These are phyloP conservation scores for Halisarca cf. caerulea DNA, from an alignment of 37 sponge, comb jelly and placozoan genomes.

Conservation along the genomic window DNA sequence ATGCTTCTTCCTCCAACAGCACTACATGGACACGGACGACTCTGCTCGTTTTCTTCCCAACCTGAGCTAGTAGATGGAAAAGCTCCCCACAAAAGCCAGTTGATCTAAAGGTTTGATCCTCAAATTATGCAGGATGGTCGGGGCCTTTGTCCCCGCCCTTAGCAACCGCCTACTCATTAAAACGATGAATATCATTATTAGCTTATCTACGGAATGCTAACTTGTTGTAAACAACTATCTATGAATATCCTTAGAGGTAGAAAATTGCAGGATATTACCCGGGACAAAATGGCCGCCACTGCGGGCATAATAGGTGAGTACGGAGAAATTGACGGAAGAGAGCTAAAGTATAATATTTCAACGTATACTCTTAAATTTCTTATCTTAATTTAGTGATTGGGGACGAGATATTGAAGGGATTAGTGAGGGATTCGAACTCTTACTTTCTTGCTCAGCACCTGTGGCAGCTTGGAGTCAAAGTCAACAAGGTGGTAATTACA, in stretches of 20 bases:
- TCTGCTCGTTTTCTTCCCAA: neutral
- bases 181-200: constrained; percentile 3
- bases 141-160: neutral
- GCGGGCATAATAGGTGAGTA: constrained; percentile 70
- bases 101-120: neutral
- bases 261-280: constrained; percentile 12
- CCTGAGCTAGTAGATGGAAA: neutral
- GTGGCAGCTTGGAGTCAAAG: constrained; percentile 73
- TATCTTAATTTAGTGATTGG: constrained; percentile 69
- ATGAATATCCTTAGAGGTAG: neutral
- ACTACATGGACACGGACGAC: neutral
- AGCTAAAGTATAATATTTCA: neutral
- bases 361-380: neutral
- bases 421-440: constrained; percentile 80
- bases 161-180: neutral
- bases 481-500: constrained; percentile 48
- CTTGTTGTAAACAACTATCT: neutral
- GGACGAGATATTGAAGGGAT: constrained; percentile 88
- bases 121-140: neutral
- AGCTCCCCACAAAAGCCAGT: too few relatives aligned
- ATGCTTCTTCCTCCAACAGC: neutral
- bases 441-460: constrained; percentile 71
- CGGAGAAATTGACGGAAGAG: neutral
- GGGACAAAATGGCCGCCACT: constrained; percentile 22
- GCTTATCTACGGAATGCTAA: constrained; percentile 3